These are phyloP conservation scores for Pandemis cinnamomeana DNA, from an alignment of 2,888 invertebrate genomes.

Conservation along the genomic window DNA sequence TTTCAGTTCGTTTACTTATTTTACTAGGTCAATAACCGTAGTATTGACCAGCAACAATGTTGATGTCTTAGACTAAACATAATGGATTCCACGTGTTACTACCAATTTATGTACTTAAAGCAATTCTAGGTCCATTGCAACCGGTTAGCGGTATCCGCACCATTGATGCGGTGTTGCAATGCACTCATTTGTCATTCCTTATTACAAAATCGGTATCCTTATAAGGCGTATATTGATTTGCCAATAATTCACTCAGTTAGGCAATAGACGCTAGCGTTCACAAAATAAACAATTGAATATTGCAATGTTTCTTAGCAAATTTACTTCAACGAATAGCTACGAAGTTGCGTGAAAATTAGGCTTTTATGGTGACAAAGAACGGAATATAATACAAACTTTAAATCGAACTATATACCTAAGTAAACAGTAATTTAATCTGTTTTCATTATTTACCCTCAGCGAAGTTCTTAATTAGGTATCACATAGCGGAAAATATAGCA, in stretches of 20 bases:
- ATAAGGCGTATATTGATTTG: slow-evolving; percentile 22
- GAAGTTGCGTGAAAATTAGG: too few relatives aligned
- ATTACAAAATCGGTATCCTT: slow-evolving; percentile 31
- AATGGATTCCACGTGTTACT: neutral
- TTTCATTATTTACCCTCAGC: too few relatives aligned
- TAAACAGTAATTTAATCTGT: too few relatives aligned
- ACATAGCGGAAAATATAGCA: too few relatives aligned
- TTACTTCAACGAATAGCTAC: too few relatives aligned
- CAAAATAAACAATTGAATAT: slow-evolving; percentile 9
- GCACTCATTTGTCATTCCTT: slow-evolving; percentile 37
- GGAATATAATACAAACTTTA: too few relatives aligned
- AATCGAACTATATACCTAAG: too few relatives aligned
- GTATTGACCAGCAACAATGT: neutral
- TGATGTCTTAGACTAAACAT: neutral
- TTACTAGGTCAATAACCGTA: neutral
- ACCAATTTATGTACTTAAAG: neutral
- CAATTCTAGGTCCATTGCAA: neutral
- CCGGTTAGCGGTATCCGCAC: slow-evolving; percentile 24
- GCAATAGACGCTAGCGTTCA: slow-evolving; percentile 21
- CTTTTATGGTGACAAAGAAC: too few relatives aligned
- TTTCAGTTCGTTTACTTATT: too few relatives aligned
- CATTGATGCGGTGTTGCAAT: slow-evolving; percentile 33
- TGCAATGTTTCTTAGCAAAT: neutral
- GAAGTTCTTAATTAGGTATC: too few relatives aligned
- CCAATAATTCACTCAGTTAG: slow-evolving; percentile 27